Base-by-base conservation (phyloP, 2,888 invertebrate genomes). In the Amphipoea oculea region DNA sequence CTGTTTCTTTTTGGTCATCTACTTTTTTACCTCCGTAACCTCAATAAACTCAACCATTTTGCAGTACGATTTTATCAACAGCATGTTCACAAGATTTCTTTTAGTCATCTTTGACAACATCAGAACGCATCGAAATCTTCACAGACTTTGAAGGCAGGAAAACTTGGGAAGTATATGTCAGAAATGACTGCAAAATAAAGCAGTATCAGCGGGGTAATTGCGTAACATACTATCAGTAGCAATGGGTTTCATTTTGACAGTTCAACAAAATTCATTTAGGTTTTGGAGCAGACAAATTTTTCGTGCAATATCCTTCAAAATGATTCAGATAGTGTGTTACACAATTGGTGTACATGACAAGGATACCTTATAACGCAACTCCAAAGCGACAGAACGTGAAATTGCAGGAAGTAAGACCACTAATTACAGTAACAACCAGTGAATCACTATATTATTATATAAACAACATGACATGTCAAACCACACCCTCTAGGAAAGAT, bases 361-460 rank as follows among this genome's bases (percentile, higher is more conserved):
- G 63, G 83, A 83, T n/a, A 70, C 79, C 51, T 60, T 73, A 74
- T 76, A 79, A 74, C 87, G 48, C 68, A 84, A 87, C 51, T 45
- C 63, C 45, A 5, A 70, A 14, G 79, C 67, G 63, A 76, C 66
- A 73, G 62, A 74, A 84, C 87, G 62, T 87, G 79, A 83, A 84
- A 87, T 79, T 75, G 69, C 88, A 80, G 85, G 85, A 85, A 84
- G 69, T 73, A 69, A 63, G 48, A 20, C 62, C 42, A 42, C 65
- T 75, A 80, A 84, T 85, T 87, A 77, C 66, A 67, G 68, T 63
- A 70, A 67, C 51, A 17, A 78, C 48, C 57, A 51, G 63, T 76
- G 73, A 72, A 84, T 78, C 69, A 80, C 75, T 79, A 60, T 79
- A 60, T 76, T 69, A 86, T 88, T 86, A 88, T 48, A 78, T 86